Evolutionary conservation across 2,113 vertebrate genomes (phyloP), one percentile per base, ranked within the genome.

Genomic region (Myxocyprinus asiaticus): DNA sequence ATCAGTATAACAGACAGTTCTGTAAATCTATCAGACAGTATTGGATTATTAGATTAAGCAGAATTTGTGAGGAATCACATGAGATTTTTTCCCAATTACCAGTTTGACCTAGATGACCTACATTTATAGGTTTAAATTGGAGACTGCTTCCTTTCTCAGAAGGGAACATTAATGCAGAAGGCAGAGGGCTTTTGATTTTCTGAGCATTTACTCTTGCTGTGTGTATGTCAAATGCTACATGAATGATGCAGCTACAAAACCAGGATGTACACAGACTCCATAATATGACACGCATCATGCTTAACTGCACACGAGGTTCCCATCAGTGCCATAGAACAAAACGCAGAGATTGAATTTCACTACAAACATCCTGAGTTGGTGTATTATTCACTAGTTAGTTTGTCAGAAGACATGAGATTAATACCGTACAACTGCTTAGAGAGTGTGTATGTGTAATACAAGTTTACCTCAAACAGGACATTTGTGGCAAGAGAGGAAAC

Each of bases 261-360:
- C 3, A 53, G 22, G 7, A 53, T 65, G 33, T 51, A 45, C 51
- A 7, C 6, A 43, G 44, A 14, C 17, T 48, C 15, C 8, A 51
- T 61, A 81, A 81, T 61, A 67, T 55, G 79, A 79, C 65, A 79
- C 76, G 79, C 10, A 61, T 58, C 64, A 56, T 76, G 76, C 17
- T 62, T 14, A 14, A 10, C 68, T 50, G 59, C 59, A 78, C 74
- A 51, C 6, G 12, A 53, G 51, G 62, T 61, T 67, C 45, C 14
- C 42, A 58, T 43, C 22, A 45, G 43, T 50, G 22, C 45, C 59
- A n/a, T 22, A 42, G 51, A 58, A 80, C 69, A 67, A 66, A 47
- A 45, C 51, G n/a, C 69, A 9, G 10, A 6, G 76, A 70, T 83
- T 73, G 33, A 0, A 51, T 78, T 59, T 51, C 69, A 22, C 48